Conservation (phyloP, 2,113 vertebrate genomes). For the Brienomyrus longianalis region DNA sequence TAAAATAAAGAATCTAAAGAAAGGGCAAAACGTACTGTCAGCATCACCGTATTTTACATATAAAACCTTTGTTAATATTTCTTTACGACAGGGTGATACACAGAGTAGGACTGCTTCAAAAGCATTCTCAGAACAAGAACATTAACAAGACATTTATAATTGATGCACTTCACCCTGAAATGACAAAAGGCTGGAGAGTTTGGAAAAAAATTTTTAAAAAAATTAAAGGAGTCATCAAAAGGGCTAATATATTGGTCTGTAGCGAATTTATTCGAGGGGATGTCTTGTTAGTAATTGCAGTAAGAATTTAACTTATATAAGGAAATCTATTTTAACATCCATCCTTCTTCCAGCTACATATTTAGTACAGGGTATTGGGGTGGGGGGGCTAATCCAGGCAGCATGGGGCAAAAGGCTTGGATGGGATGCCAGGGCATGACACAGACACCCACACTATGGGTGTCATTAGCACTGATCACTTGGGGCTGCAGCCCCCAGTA, state of each 20-base stretch:
- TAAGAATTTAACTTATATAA: neutral
- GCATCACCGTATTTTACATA: slow-evolving; percentile 29
- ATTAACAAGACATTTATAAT: neutral
- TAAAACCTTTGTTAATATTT: slow-evolving; percentile 28
- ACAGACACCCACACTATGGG: neutral
- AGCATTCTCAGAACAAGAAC: neutral
- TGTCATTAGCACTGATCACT: too few relatives aligned
- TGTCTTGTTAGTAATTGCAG: neutral
- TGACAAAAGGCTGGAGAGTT: neutral
- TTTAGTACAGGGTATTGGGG: neutral
- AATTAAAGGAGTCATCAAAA: neutral
- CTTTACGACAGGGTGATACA: neutral
- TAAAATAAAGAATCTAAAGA: slow-evolving; percentile 38
- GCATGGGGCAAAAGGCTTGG: neutral
- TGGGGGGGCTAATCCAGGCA: neutral
- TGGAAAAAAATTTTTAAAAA: neutral
- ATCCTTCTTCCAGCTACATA: neutral
- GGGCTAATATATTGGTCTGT: neutral
- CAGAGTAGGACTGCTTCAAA: neutral
- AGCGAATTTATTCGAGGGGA: neutral
- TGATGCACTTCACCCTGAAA: neutral
- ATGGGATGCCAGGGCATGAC: neutral
- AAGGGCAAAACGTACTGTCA: slow-evolving; percentile 23
- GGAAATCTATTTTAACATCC: neutral
- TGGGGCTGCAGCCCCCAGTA: too few relatives aligned